phyloP scores from a whole-genome alignment of 2,888 invertebrate species.

The Autographa pulchrina region DNA sequence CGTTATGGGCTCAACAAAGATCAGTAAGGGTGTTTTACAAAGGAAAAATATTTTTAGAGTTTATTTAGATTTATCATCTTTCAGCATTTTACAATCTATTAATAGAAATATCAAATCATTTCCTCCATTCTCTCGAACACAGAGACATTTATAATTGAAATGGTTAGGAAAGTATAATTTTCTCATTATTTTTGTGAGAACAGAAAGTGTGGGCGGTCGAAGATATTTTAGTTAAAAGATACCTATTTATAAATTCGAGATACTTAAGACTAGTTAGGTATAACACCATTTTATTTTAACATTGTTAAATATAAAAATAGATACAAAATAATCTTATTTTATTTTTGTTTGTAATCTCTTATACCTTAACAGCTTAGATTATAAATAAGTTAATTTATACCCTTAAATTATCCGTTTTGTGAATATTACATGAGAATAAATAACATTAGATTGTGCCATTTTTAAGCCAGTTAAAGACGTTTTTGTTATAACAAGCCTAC shows the following conservation, averaged over 20 bases:
- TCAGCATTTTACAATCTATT: background rate
- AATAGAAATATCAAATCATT: background rate
- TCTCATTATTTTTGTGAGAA: background rate
- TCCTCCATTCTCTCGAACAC: background rate
- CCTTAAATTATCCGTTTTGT: too few species aligned
- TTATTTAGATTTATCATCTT: background rate
- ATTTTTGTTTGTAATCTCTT: too few species aligned
- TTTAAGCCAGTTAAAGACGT: too few species aligned
- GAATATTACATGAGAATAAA: too few species aligned
- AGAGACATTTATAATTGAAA: conserved; percentile 2
- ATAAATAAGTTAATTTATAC: too few species aligned
- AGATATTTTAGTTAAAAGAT: background rate
- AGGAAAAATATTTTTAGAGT: too few species aligned
- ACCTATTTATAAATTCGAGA: background rate
- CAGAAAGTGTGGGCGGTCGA: background rate
- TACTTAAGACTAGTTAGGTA: background rate
- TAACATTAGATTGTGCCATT: too few species aligned
- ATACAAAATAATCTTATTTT: too few species aligned
- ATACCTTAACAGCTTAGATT: too few species aligned
- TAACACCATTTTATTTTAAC: background rate
- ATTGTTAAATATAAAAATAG: too few species aligned
- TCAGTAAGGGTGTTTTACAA: background rate
- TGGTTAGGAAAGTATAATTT: conserved; percentile 1
- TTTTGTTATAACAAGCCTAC: too few species aligned
- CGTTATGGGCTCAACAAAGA: background rate